These are phyloP conservation scores for Scaptomyza graminum DNA, from an alignment of 1,140 invertebrate species.

Conservation along the genomic window DNA sequence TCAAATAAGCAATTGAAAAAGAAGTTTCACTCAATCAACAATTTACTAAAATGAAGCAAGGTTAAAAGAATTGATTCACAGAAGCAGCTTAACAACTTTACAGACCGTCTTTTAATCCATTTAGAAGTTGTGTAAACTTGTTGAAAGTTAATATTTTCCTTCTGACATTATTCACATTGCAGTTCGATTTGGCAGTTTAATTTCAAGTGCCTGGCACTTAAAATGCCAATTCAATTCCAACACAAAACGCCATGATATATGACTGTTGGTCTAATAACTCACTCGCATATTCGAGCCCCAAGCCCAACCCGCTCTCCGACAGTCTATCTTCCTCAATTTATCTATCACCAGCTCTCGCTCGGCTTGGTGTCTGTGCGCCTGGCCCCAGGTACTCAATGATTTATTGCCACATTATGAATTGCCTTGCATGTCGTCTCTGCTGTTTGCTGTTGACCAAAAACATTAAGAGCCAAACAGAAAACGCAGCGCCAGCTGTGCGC, in stretches of 20 bases:
- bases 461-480: conserved; percentile 16
- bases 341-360: conserved; percentile 13
- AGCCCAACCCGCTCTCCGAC: background rate
- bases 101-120: too few relatives aligned
- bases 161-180: too few relatives aligned
- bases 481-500: background rate
- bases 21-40: too few relatives aligned
- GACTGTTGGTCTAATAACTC: conserved; percentile 54
- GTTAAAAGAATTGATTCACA: too few relatives aligned
- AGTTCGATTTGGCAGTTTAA: conserved; percentile 19
- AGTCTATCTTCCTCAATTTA: background rate
- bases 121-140: too few relatives aligned
- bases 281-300: conserved; percentile 30
- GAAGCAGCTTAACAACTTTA: too few relatives aligned
- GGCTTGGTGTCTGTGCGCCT: background rate
- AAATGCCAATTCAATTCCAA: conserved; percentile 64
- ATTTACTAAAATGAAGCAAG: too few relatives aligned
- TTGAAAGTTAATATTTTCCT: too few relatives aligned
- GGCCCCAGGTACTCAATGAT: conserved; percentile 11
- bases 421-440: background rate
- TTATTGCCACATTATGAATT: conserved; percentile 38
- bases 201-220: conserved; percentile 54
- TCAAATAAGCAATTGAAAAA: too few relatives aligned
- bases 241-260: conserved; percentile 52
- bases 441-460: conserved; percentile 3